Conservation (phyloP, 2,797 vertebrate species). For the Pseudochaenichthys georgianus region DNA sequence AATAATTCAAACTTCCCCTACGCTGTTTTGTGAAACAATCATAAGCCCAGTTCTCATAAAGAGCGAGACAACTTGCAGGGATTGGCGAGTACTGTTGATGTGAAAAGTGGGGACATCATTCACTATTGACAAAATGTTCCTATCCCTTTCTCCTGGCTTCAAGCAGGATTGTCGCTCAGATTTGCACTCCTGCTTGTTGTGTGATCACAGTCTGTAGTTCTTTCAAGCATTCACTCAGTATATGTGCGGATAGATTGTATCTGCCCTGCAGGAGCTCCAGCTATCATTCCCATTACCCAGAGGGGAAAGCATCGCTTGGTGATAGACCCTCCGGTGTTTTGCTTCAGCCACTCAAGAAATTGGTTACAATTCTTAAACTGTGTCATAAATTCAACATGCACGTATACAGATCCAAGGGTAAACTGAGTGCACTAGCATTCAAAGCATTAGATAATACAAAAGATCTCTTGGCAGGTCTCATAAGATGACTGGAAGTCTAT, state of each 20-base stretch:
- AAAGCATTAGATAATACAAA: conserved; percentile 26
- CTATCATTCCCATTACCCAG: conserved; percentile 50
- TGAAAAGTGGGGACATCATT: conserved; percentile 2
- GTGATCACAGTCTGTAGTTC: conserved; percentile 42
- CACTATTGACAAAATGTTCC: conserved; percentile 7
- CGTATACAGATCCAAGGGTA: conserved; percentile 1
- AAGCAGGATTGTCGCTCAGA: conserved; percentile 8
- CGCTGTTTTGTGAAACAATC: neutral
- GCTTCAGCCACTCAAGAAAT: conserved; percentile 30
- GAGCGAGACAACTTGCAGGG: neutral
- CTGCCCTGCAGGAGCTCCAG: conserved; percentile 41
- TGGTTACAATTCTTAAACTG: conserved; percentile 38
- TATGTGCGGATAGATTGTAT: conserved; percentile 21
- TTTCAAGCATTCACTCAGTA: conserved; percentile 30
- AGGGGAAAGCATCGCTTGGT: conserved; percentile 11
- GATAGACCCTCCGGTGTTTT: conserved; percentile 24
- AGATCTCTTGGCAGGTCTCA: conserved; percentile 19
- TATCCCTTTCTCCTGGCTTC: neutral
- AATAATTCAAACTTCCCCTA: conserved; percentile 24
- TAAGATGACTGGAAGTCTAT: conserved; percentile 17
- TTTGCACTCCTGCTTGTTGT: conserved; percentile 15
- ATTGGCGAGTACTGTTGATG: neutral
- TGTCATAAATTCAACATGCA: conserved; percentile 20
- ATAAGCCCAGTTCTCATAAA: conserved; percentile 2
- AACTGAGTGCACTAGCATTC: neutral